phyloP scores from a whole-genome alignment of 2,113 vertebrate species.

The Sardina pilchardus region DNA sequence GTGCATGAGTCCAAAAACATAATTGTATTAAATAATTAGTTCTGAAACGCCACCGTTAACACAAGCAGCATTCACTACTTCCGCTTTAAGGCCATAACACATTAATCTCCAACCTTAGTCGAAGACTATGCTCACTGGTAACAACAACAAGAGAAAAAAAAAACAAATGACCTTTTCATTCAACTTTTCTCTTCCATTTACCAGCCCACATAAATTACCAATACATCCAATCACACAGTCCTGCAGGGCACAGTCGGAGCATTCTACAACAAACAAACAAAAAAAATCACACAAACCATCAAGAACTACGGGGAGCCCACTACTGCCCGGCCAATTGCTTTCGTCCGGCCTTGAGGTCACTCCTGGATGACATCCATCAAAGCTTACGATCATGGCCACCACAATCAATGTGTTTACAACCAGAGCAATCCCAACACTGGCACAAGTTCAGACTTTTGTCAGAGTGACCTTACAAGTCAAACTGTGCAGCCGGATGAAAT shows the following conservation, averaged over 20 bases:
- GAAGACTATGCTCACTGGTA: not conserved
- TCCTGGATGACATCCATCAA: not conserved
- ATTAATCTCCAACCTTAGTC: not conserved
- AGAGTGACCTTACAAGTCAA: not conserved
- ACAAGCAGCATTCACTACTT: not conserved
- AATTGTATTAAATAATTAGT: not conserved
- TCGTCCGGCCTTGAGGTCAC: not conserved
- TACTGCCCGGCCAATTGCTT: not conserved
- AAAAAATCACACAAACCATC: not conserved
- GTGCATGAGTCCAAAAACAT: not conserved
- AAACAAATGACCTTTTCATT: not conserved
- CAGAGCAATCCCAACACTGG: not conserved
- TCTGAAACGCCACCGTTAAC: not conserved
- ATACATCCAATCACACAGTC: not conserved
- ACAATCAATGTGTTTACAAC: conserved; percentile 19
- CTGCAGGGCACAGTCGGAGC: not conserved
- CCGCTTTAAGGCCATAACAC: not conserved
- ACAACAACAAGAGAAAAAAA: no score
- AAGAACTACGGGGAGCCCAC: not conserved
- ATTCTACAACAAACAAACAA: not conserved
- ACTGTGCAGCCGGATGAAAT: not conserved
- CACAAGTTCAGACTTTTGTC: not conserved
- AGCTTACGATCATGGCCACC: not conserved
- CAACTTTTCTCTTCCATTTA: not conserved
- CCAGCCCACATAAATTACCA: not conserved